Evolutionary conservation across 2,113 vertebrate species (phyloP).

Genomic region (Silurus glanis): DNA sequence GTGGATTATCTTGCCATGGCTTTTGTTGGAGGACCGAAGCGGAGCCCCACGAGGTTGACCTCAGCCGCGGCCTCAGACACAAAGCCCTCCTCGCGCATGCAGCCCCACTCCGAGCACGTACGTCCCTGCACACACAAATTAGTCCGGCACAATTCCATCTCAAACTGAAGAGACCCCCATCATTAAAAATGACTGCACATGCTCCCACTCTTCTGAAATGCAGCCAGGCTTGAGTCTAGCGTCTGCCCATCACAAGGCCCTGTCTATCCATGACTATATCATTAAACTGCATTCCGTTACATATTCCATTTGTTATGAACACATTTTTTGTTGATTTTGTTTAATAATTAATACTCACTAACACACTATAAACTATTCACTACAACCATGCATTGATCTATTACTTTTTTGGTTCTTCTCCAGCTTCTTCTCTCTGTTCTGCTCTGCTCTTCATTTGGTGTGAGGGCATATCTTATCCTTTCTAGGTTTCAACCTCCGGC

Average conservation of each 20-base stretch:
- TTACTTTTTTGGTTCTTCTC: constrained; percentile 4
- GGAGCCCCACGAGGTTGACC: constrained; percentile 77
- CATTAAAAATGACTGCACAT: constrained; percentile 55
- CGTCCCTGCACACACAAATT: constrained; percentile 60
- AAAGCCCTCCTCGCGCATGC: constrained; percentile 67
- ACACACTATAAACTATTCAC: neutral
- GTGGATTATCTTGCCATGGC: constrained; percentile 77
- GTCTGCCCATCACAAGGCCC: neutral
- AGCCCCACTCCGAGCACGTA: constrained; percentile 59
- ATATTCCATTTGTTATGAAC: neutral
- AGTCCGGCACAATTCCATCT: constrained; percentile 67
- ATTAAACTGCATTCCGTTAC: constrained; percentile 2
- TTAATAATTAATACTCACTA: neutral
- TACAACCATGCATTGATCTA: constrained; percentile 15
- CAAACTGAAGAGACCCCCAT: constrained; percentile 47
- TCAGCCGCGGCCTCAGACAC: constrained; percentile 68
- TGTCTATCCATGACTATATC: constrained; percentile 14
- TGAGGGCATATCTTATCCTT: constrained; percentile 40
- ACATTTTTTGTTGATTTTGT: neutral
- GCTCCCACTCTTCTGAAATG: constrained; percentile 32
- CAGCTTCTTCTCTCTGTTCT: constrained; percentile 14
- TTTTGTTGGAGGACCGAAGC: constrained; percentile 74
- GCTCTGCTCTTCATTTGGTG: constrained; percentile 9
- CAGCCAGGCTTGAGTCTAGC: constrained; percentile 24
- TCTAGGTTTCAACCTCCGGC: constrained; percentile 16